phyloP scores from a whole-genome alignment of 2,797 vertebrate genomes.

The Rhincodon typus region DNA sequence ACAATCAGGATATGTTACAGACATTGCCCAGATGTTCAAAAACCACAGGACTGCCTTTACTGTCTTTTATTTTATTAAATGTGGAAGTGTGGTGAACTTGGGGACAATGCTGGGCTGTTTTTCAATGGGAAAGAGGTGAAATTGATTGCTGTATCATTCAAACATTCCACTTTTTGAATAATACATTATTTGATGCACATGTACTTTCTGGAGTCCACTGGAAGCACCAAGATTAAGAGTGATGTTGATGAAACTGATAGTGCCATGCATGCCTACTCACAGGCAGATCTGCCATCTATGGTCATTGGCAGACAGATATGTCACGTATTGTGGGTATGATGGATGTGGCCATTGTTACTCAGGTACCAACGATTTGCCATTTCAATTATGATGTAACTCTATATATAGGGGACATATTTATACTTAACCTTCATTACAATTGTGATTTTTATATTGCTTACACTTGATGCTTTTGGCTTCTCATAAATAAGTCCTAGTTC shows the following conservation, averaged over 20 bases:
- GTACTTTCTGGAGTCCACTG: neutral
- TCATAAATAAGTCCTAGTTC: neutral
- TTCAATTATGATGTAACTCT: neutral
- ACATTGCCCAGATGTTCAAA: neutral
- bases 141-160: neutral
- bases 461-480: neutral
- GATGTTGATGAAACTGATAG: neutral
- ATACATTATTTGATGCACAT: neutral
- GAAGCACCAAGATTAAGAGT: neutral
- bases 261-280: neutral
- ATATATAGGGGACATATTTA: neutral
- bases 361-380: neutral
- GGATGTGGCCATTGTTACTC: neutral
- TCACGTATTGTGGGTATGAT: neutral
- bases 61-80: neutral
- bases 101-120: neutral
- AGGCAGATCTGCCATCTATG: neutral
- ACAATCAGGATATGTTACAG: neutral
- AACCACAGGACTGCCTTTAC: neutral
- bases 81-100: neutral
- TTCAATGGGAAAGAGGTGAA: neutral
- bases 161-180: neutral
- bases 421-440: neutral
- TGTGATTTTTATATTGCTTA: neutral
- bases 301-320: neutral